Evolutionary conservation across 2,888 invertebrate species (phyloP).

Genomic region (Polymixis lichenea): DNA sequence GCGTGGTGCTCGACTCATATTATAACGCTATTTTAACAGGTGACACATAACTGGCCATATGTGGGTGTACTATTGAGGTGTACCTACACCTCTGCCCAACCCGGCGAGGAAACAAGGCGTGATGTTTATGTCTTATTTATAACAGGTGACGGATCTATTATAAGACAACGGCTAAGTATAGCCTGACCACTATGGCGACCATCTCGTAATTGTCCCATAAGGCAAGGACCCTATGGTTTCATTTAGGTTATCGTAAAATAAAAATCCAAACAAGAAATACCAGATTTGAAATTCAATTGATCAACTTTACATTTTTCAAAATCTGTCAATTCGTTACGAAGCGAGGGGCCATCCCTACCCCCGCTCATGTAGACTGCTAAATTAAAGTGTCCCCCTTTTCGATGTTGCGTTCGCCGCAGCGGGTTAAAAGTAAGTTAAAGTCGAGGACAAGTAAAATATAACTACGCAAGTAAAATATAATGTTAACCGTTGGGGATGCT

Average conservation of each 20-base stretch:
- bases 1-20: background rate
- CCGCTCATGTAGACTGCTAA: slow-evolving; percentile 12
- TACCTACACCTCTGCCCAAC: too few relatives aligned
- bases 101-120: too few relatives aligned
- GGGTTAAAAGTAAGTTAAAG: slow-evolving; percentile 32
- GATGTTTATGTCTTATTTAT: background rate
- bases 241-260: background rate
- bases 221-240: too few relatives aligned
- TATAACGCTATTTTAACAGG: background rate
- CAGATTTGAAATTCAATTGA: slow-evolving; percentile 7
- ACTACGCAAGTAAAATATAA: slow-evolving; percentile 1
- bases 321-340: slow-evolving; percentile 32
- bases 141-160: background rate
- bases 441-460: slow-evolving; percentile 11
- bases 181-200: background rate
- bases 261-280: background rate
- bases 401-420: slow-evolving; percentile 12
- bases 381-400: slow-evolving; percentile 50
- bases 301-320: slow-evolving; percentile 19
- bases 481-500: background rate
- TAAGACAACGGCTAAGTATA: background rate
- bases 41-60: too few relatives aligned
- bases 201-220: background rate
- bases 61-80: too few relatives aligned
- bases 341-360: slow-evolving; percentile 44